Evolutionary conservation across 2,888 invertebrate species (phyloP).

Genomic region (Stenodema calcarata): DNA sequence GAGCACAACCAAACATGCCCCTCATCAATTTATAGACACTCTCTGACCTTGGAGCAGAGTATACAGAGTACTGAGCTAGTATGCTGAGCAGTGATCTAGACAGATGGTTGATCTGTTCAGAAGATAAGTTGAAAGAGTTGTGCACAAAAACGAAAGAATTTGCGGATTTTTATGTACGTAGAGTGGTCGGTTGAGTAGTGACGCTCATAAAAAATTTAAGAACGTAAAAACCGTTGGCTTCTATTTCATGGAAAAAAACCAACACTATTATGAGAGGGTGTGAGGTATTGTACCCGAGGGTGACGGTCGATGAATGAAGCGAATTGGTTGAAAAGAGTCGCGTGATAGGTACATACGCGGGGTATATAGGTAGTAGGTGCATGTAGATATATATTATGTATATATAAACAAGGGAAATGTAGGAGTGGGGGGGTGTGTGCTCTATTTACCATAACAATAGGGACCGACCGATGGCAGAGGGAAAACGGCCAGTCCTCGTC

Average conservation of each 20-base stretch:
- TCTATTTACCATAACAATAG: not conserved
- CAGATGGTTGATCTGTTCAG: too few species aligned
- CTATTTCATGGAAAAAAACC: not conserved
- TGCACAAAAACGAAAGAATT: too few species aligned
- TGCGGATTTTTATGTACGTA: too few species aligned
- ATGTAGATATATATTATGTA: not conserved
- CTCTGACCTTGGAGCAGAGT: too few species aligned
- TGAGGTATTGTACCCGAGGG: not conserved
- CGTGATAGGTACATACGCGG: not conserved
- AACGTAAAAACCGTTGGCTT: not conserved
- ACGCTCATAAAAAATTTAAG: too few species aligned
- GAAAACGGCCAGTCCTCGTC: not conserved
- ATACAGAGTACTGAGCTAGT: too few species aligned
- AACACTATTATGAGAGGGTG: not conserved
- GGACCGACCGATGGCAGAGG: not conserved
- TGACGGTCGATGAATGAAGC: not conserved
- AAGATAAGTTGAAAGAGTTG: too few species aligned
- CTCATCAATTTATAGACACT: too few species aligned
- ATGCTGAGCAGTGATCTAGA: too few species aligned
- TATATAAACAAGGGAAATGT: not conserved
- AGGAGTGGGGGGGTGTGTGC: not conserved
- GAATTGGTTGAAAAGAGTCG: not conserved
- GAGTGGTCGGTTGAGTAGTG: too few species aligned
- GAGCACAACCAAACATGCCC: too few species aligned
- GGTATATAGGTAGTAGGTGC: not conserved